Base-by-base conservation (phyloP, 2,797 vertebrate genomes). In the Enteromius viviparus region DNA sequence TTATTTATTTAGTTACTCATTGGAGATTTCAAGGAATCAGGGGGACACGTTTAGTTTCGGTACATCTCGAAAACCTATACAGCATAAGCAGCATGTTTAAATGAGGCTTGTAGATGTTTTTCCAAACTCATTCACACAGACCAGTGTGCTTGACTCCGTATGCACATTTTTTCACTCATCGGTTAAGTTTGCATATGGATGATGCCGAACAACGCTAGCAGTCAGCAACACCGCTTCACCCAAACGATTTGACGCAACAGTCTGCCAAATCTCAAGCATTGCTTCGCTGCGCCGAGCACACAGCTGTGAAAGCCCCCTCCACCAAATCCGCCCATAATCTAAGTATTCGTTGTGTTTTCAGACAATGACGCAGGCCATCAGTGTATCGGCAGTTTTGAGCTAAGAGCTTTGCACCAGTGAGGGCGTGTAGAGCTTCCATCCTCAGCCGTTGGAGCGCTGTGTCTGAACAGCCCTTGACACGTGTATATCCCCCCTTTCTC, bases 401-500 rank as follows among this genome's bases (percentile, higher is more conserved):
- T 37, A 69, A 78, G 70, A n/a, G 42, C 58, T 81, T n/a, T 81
- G 42, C 69, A 72, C 53, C 26, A 71, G 72, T 26, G 69, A 60
- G 23, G 62, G 74, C 0, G 11, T 69, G 51, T 69, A 23, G 69
- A 21, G 71, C 29, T 64, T 81, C 69, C 80, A 74, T 37, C 58
- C 69, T 86, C 80, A 55, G 49, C 85, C 53, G 40, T 68, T 80
- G 23, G 8, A 75, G 76, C 62, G 53, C 71, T 70, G 62, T 75
- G 62, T 82, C 64, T 65, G 26, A 80, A 84, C 85, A 80, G 76
- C 80, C 21, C 81, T 68, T 83, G 71, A 86, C 87, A 84, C 58
- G 37, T 45, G 66, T n/a, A 65, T 82, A 72, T 68, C 78, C 69
- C 37, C 6, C 74, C 60, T 69, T 51, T 19, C 80, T 70, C 62